A percentile compares a stretch with the other conserved stretches of the same genome.
Evolutionary conservation across 2,113 vertebrate genomes (phyloP).

Genomic region (Aspiorhynchus laticeps): DNA sequence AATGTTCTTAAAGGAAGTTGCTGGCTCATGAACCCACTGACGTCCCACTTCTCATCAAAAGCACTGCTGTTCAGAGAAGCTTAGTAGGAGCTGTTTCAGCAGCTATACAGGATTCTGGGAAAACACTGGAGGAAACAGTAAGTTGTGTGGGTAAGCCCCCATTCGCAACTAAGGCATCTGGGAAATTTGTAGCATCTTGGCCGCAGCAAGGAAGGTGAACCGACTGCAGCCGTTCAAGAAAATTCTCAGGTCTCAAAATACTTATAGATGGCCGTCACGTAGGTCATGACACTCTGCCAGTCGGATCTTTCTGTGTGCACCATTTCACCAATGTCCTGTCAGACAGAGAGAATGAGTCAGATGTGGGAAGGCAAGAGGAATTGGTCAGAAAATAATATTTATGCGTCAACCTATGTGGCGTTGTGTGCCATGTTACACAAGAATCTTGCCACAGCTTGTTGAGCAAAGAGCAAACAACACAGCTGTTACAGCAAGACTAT

Average conservation of each 20-base stretch:
- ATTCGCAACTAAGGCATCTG: constrained; percentile 13
- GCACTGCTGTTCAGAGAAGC: not conserved
- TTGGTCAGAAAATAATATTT: not conserved
- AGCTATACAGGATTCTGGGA: not conserved
- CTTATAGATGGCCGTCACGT: constrained; percentile 88
- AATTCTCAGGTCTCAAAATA: constrained; percentile 86
- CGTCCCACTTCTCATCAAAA: not conserved
- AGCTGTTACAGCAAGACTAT: not conserved
- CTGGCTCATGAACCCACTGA: not conserved
- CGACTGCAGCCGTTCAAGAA: not conserved
- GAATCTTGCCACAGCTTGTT: not conserved
- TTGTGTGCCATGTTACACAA: not conserved
- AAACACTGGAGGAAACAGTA: not conserved
- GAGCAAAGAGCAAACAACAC: not conserved
- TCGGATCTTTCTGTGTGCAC: constrained; percentile 85
- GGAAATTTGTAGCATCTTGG: constrained; percentile 19
- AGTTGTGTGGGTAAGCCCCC: not conserved
- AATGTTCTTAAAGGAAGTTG: not conserved
- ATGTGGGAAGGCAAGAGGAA: not conserved
- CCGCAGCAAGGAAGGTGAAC: not conserved
- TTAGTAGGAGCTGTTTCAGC: not conserved
- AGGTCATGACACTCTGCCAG: constrained; percentile 89
- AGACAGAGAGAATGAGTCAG: constrained; percentile 16
- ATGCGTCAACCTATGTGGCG: not conserved
- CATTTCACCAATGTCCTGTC: constrained; percentile 87